These are phyloP conservation scores for Coelopa pilipes DNA, from an alignment of 2,888 invertebrate species.

Conservation along the genomic window DNA sequence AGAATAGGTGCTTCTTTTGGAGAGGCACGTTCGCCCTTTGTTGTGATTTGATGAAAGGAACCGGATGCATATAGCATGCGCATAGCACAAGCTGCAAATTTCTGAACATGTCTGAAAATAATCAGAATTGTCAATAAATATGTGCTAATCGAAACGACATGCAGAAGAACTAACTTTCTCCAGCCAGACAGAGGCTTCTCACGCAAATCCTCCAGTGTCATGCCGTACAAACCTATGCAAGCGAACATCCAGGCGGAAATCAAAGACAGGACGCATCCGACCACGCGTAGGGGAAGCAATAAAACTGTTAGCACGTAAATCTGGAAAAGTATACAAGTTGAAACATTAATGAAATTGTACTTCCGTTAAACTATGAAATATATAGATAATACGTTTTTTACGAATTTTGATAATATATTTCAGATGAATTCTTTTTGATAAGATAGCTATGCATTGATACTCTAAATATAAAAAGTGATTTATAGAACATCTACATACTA, in stretches of 20 bases:
- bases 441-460: too few relatives aligned
- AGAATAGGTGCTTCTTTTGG: slow-evolving; percentile 83
- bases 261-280: slow-evolving; percentile 80
- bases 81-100: slow-evolving; percentile 76
- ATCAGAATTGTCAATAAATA: neutral
- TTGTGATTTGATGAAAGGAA: slow-evolving; percentile 83
- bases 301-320: slow-evolving; percentile 86
- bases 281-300: slow-evolving; percentile 83
- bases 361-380: too few relatives aligned
- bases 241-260: slow-evolving; percentile 87
- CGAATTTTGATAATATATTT: too few relatives aligned
- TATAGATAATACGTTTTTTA: too few relatives aligned
- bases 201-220: slow-evolving; percentile 82
- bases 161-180: slow-evolving; percentile 78
- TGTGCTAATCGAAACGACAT: neutral
- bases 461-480: too few relatives aligned
- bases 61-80: slow-evolving; percentile 81
- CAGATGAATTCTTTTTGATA: too few relatives aligned
- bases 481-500: too few relatives aligned
- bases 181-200: slow-evolving; percentile 85
- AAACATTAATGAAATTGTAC: too few relatives aligned
- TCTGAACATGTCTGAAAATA: slow-evolving; percentile 71
- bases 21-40: slow-evolving; percentile 76
- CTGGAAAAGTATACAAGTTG: slow-evolving; percentile 58
- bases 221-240: slow-evolving; percentile 82